These are phyloP conservation scores for silkworm (Bombyx mori) DNA, from an alignment of 1,140 invertebrate species.

Conservation along the genomic window DNA sequence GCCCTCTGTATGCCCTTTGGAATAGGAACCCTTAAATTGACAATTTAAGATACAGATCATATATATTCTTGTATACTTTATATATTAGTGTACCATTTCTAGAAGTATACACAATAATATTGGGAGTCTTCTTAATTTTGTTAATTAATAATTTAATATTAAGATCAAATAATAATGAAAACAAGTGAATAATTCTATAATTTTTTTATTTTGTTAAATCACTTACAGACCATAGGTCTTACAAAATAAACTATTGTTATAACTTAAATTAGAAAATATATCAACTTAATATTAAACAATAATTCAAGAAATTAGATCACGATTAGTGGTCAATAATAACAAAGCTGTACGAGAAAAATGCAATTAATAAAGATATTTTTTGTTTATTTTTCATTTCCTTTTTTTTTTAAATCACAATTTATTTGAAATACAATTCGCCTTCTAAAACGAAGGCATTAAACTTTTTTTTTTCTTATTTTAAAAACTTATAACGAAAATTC, in stretches of 20 bases:
- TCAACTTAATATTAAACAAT: slow-evolving; percentile 4
- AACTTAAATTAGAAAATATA: slow-evolving; percentile 20
- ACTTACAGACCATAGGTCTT: slow-evolving; percentile 66
- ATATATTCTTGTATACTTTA: too few relatives aligned
- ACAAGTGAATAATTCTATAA: slow-evolving; percentile 7
- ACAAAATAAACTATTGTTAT: slow-evolving; percentile 23
- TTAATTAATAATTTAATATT: too few relatives aligned
- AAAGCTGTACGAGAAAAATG: slow-evolving; percentile 6
- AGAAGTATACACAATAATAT: too few relatives aligned
- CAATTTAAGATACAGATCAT: too few relatives aligned
- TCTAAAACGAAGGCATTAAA: slow-evolving; percentile 20
- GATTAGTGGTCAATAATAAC: slow-evolving; percentile 1
- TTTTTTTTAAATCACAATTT: slow-evolving; percentile 4
- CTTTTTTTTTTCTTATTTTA: neutral
- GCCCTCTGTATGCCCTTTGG: too few relatives aligned
- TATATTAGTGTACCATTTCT: too few relatives aligned
- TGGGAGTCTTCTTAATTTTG: too few relatives aligned
- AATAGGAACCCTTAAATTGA: too few relatives aligned
- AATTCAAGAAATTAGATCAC: neutral
- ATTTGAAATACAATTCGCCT: slow-evolving; percentile 5
- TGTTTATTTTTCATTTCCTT: neutral
- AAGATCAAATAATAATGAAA: too few relatives aligned
- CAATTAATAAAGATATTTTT: neutral
- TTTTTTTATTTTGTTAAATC: slow-evolving; percentile 25
- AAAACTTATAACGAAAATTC: too few relatives aligned